Conservation (phyloP, 2,797 vertebrate genomes). For the Sebastiscus tertius region DNA sequence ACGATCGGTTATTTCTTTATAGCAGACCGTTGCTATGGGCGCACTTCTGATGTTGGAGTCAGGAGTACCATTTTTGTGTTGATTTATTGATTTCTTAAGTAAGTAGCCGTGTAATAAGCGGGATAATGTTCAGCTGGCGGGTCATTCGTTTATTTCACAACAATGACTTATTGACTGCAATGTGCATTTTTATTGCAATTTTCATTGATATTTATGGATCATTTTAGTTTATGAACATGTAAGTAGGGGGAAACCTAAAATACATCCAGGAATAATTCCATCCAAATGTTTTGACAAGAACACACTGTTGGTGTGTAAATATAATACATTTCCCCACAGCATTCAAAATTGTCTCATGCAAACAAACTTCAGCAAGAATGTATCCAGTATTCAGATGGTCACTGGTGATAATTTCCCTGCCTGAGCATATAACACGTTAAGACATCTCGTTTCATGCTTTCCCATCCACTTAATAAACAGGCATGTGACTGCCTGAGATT, state of each 20-base stretch:
- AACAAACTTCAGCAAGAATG: not conserved
- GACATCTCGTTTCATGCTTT: slow-evolving; percentile 15
- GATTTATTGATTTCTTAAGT: too few species aligned
- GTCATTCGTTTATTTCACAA: too few species aligned
- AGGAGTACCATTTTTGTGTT: too few species aligned
- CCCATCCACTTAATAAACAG: slow-evolving; percentile 16
- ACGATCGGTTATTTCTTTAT: too few species aligned
- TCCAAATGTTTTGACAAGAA: not conserved
- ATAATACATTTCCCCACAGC: not conserved
- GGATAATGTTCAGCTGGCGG: too few species aligned
- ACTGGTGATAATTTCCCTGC: not conserved
- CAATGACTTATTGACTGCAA: not conserved
- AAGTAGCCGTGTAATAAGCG: too few species aligned
- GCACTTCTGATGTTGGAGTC: too few species aligned
- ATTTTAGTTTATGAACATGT: not conserved
- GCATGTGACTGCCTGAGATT: slow-evolving; percentile 39
- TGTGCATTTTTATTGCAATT: not conserved
- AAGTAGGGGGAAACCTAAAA: not conserved
- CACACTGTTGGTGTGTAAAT: not conserved
- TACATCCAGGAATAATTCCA: not conserved
- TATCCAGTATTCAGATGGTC: not conserved
- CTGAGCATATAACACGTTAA: not conserved
- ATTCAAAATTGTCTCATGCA: not conserved
- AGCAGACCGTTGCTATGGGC: too few species aligned
- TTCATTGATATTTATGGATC: not conserved